A percentile compares a stretch with the other conserved stretches of the same genome.
Evolutionary conservation across 2,113 vertebrate genomes (phyloP).

Genomic region (Lynx canadensis): DNA sequence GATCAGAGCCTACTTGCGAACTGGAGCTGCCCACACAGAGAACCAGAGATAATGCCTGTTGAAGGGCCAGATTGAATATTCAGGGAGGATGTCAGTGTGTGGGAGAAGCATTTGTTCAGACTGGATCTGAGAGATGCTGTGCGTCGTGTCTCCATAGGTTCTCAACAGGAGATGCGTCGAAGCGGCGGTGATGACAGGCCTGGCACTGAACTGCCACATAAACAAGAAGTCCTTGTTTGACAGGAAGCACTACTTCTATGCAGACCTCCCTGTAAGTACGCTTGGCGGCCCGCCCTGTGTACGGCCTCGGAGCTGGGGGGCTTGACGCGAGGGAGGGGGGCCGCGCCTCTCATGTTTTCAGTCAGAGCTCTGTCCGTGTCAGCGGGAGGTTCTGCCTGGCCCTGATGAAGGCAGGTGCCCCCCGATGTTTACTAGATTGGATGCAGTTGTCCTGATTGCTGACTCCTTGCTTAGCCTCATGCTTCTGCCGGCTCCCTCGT

Average conservation of each 20-base stretch:
- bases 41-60: conserved; percentile 53
- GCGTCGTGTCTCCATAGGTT: conserved; percentile 88
- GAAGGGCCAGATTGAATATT: conserved; percentile 61
- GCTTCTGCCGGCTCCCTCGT: conserved; percentile 79
- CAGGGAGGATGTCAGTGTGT: conserved; percentile 30
- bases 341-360: conserved; percentile 59
- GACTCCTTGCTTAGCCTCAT: conserved; percentile 80
- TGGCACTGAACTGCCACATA: conserved; percentile 95
- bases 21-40: conserved; percentile 64
- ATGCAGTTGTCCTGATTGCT: conserved; percentile 82
- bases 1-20: conserved; percentile 39
- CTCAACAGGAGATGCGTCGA: conserved; percentile 97
- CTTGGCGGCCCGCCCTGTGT: neutral
- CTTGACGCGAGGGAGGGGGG: neutral
- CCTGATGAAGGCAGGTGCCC: conserved; percentile 78
- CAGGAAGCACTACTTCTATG: conserved; percentile 99
- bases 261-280: conserved; percentile 96
- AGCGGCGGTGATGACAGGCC: conserved; percentile 95
- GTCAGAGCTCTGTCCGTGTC: conserved; percentile 50
- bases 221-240: conserved; percentile 98
- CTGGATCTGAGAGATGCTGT: conserved; percentile 76
- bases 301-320: neutral
- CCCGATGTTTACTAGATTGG: conserved; percentile 75
- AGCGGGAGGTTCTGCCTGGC: conserved; percentile 38
- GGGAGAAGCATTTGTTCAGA: conserved; percentile 68